Evolutionary conservation across 2,888 invertebrate species (phyloP).

Genomic region (Myopa testacea): DNA sequence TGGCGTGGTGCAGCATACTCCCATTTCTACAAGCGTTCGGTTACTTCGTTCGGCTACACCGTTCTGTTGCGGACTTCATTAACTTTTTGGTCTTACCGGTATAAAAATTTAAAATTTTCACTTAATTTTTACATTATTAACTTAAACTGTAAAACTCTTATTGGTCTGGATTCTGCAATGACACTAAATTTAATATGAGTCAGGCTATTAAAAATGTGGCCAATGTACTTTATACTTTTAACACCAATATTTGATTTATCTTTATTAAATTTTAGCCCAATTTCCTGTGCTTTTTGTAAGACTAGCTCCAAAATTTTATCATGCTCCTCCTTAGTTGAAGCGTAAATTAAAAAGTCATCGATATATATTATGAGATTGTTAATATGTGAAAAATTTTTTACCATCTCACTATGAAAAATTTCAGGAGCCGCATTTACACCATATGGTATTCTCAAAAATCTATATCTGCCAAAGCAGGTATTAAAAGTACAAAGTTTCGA

Average conservation of each 20-base stretch:
- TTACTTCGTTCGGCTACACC: no score
- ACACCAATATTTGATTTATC: neutral
- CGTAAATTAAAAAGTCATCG: constrained; percentile 13
- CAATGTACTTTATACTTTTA: no score
- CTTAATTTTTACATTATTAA: no score
- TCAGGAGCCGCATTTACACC: constrained; percentile 6
- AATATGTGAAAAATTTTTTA: constrained; percentile 1
- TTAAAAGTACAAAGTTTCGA: neutral
- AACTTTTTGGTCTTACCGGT: no score
- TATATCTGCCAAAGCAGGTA: neutral
- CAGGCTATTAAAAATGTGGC: neutral
- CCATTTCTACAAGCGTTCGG: neutral
- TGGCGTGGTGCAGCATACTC: neutral
- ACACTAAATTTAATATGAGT: no score
- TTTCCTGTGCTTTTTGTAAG: neutral
- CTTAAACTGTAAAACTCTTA: no score
- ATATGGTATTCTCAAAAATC: neutral
- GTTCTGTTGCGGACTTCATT: no score
- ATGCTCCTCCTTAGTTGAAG: neutral
- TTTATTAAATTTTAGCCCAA: neutral
- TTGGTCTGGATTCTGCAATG: no score
- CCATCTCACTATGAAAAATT: constrained; percentile 3
- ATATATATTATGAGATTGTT: constrained; percentile 20
- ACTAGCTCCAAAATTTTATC: neutral
- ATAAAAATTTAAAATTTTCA: no score